Percentiles rank a stretch among this genome's conserved stretches.
Evolutionary conservation across 2,113 vertebrate genomes (phyloP).

Genomic region (Triplophysa tibetana): DNA sequence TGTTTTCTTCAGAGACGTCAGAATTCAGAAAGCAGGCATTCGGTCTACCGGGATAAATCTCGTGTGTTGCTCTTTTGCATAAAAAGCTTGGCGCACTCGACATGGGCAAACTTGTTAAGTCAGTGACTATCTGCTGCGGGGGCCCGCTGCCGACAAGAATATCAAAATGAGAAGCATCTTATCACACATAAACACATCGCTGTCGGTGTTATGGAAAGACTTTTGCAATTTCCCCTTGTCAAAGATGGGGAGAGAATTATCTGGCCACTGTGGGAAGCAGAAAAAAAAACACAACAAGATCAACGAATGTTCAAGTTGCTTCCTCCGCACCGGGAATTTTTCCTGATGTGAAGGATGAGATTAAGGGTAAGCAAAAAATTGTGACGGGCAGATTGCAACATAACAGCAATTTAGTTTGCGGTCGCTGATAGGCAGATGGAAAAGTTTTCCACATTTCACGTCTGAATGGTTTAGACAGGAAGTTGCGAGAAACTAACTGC

Average conservation of each 20-base stretch:
- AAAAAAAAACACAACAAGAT: slow-evolving; percentile 33
- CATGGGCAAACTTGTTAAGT: slow-evolving; percentile 34
- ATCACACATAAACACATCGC: slow-evolving; percentile 50
- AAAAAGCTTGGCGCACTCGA: background rate
- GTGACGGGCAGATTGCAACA: background rate
- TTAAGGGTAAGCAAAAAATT: background rate
- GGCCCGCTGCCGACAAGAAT: slow-evolving; percentile 26
- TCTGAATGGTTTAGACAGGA: background rate
- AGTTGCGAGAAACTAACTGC: background rate
- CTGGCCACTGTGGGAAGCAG: slow-evolving; percentile 11
- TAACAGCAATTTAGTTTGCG: slow-evolving; percentile 9
- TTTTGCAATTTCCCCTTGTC: slow-evolving; percentile 33
- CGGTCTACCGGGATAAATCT: slow-evolving; percentile 18
- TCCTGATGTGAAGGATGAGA: slow-evolving; percentile 23
- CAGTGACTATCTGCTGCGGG: slow-evolving; percentile 28
- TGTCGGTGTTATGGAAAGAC: slow-evolving; percentile 20
- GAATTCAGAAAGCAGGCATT: background rate
- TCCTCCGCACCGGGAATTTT: background rate
- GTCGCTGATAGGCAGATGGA: background rate
- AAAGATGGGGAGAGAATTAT: slow-evolving; percentile 41
- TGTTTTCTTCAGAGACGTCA: slow-evolving; percentile 4
- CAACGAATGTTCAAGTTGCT: slow-evolving; percentile 8
- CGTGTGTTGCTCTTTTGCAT: background rate
- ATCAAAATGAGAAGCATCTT: slow-evolving; percentile 44
- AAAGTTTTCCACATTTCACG: background rate